phyloP scores from a whole-genome alignment of 2,888 invertebrate genomes.

The Rapana venosa region DNA sequence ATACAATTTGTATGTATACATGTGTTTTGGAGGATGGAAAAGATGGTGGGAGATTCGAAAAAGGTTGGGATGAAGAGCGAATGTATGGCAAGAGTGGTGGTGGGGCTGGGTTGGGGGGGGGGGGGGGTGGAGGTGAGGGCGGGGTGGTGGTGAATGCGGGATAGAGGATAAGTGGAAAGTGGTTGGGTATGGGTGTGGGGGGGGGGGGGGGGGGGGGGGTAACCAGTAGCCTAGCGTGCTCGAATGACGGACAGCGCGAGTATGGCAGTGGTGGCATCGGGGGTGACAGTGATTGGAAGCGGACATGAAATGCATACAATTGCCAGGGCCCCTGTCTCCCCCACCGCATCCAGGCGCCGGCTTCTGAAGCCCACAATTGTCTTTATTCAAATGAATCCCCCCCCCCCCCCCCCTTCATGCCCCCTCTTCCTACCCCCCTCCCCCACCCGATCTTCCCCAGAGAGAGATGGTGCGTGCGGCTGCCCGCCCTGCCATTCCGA shows the following conservation, averaged over 20 bases:
- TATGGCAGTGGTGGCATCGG: background rate
- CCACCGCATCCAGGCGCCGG: background rate
- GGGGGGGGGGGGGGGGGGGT: background rate
- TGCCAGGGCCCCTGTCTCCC: background rate
- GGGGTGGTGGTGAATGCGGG: background rate
- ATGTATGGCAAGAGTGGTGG: too few species aligned
- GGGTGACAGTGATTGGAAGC: conserved; percentile 10
- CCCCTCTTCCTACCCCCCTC: too few species aligned
- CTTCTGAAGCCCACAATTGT: conserved; percentile 11
- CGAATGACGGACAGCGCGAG: too few species aligned
- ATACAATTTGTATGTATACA: too few species aligned
- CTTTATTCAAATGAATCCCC: background rate
- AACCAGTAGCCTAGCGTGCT: too few species aligned
- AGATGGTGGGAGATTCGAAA: too few species aligned
- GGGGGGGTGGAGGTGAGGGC: background rate
- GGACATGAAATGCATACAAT: background rate
- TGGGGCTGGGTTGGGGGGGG: too few species aligned
- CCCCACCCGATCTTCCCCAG: background rate
- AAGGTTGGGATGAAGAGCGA: too few species aligned
- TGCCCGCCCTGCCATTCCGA: background rate
- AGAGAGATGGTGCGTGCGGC: conserved; percentile 14
- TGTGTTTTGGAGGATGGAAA: too few species aligned
- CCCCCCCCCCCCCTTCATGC: background rate
- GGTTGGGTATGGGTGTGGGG: too few species aligned
- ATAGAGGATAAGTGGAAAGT: background rate